A percentile compares a stretch with the other conserved stretches of the same genome.
These are phyloP conservation scores for Nomada goodeniana DNA, from an alignment of 2,888 invertebrate species.

Conservation along the genomic window DNA sequence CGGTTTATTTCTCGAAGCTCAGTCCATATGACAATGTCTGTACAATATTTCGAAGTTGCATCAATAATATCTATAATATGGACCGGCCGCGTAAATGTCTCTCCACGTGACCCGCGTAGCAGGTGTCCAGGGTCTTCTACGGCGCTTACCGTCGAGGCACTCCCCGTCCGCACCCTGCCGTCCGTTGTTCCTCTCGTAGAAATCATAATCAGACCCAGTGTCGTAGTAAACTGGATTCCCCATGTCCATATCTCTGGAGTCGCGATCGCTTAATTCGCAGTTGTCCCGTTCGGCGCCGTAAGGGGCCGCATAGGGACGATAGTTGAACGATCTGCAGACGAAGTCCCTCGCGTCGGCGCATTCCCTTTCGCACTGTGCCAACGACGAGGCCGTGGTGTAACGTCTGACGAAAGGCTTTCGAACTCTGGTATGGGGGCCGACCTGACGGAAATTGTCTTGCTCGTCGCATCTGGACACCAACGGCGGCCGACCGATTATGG, in stretches of 20 bases:
- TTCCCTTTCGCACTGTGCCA: constrained; percentile 93
- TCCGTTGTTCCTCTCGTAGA: constrained; percentile 92
- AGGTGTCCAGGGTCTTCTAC: constrained; percentile 48
- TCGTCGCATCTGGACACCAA: constrained; percentile 90
- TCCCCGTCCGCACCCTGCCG: constrained; percentile 90
- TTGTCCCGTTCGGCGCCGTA: constrained; percentile 91
- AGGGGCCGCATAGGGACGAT: constrained; percentile 88
- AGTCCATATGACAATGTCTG: constrained; percentile 49
- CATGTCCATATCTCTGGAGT: constrained; percentile 92
- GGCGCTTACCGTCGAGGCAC: constrained; percentile 92
- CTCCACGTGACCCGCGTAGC: constrained; percentile 34
- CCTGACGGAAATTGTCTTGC: constrained; percentile 92
- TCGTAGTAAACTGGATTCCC: constrained; percentile 95
- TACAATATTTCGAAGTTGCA: constrained; percentile 43
- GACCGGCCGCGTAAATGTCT: constrained; percentile 18
- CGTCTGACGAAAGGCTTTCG: constrained; percentile 91
- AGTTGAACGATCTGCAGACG: constrained; percentile 94
- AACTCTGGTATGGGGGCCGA: constrained; percentile 91
- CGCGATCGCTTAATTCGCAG: constrained; percentile 95
- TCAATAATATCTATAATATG: constrained; percentile 32
- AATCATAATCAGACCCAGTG: constrained; percentile 92
- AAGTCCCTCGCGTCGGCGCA: constrained; percentile 94
- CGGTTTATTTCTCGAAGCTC: constrained; percentile 51
- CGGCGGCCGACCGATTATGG: constrained; percentile 84
- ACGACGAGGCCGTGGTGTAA: constrained; percentile 89